A percentile compares a stretch with the other conserved stretches of the same genome.
phyloP scores from a whole-genome alignment of 2,888 invertebrate species.

The Mesorhabditis sp. region DNA sequence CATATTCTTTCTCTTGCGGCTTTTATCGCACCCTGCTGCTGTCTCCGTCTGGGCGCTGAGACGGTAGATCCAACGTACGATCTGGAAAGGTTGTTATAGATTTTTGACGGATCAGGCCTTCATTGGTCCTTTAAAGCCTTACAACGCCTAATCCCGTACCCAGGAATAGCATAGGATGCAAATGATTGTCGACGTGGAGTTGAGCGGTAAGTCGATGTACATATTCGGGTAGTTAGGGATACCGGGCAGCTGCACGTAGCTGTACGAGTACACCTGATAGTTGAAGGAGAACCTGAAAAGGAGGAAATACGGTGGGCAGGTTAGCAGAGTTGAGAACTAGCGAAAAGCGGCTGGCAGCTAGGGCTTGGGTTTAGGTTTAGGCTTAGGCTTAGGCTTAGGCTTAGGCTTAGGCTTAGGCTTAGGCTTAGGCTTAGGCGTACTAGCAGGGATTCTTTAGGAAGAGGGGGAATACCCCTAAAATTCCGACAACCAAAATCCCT shows the following conservation, averaged over 20 bases:
- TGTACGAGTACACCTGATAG: conserved; percentile 25
- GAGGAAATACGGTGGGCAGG: background rate
- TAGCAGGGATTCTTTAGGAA: too few relatives aligned
- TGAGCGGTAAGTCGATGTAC: conserved; percentile 32
- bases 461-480: too few relatives aligned
- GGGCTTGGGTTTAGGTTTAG: too few relatives aligned
- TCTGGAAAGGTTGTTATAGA: background rate
- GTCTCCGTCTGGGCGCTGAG: background rate
- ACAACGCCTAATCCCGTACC: conserved; percentile 12
- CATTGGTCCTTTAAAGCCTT: background rate
- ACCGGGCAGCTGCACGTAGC: conserved; percentile 18
- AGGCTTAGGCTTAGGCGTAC: too few relatives aligned
- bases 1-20: background rate
- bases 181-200: conserved; percentile 22
- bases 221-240: conserved; percentile 33
- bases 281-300: conserved; percentile 32
- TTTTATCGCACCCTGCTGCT: background rate
- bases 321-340: too few relatives aligned
- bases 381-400: too few relatives aligned
- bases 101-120: background rate
- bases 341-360: too few relatives aligned
- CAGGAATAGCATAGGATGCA: conserved; percentile 26
- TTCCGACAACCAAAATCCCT: too few relatives aligned
- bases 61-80: background rate
- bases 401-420: too few relatives aligned